Conservation (phyloP, 2,797 vertebrate genomes). For the Natrix natrix region DNA sequence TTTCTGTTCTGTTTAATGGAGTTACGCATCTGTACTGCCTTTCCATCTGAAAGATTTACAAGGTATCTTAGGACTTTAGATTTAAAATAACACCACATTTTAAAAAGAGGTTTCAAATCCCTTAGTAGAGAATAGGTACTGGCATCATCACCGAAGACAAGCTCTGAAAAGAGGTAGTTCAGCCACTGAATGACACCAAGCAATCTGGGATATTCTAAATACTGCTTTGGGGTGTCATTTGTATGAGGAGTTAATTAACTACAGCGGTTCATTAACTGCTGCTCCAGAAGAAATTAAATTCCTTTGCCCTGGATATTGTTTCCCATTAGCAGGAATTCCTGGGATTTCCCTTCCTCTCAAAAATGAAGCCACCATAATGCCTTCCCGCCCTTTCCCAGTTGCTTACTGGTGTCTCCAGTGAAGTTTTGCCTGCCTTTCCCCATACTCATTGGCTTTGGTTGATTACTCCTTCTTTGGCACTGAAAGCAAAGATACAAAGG, state of each 20-base stretch:
- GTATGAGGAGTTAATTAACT: not conserved
- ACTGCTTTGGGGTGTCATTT: not conserved
- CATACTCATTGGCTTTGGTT: not conserved
- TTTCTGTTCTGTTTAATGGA: not conserved
- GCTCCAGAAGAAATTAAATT: not conserved
- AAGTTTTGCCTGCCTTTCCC: not conserved
- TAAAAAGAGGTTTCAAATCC: not conserved
- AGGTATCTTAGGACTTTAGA: not conserved
- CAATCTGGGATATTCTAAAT: not conserved
- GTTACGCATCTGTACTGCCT: not conserved
- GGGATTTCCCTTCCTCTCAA: not conserved
- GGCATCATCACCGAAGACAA: not conserved
- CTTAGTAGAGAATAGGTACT: not conserved
- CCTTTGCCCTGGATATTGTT: not conserved
- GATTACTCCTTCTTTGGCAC: not conserved
- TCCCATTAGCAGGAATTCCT: not conserved
- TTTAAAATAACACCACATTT: not conserved
- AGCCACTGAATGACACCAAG: not conserved
- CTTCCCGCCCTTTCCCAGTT: not conserved
- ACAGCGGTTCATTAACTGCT: not conserved
- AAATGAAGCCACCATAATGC: not conserved
- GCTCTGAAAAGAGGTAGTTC: not conserved
- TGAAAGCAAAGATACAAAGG: not conserved
- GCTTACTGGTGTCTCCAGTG: not conserved
- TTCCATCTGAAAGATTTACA: not conserved